These are phyloP conservation scores for Sisor rabdophorus DNA, from an alignment of 2,113 vertebrate genomes.

Conservation along the genomic window DNA sequence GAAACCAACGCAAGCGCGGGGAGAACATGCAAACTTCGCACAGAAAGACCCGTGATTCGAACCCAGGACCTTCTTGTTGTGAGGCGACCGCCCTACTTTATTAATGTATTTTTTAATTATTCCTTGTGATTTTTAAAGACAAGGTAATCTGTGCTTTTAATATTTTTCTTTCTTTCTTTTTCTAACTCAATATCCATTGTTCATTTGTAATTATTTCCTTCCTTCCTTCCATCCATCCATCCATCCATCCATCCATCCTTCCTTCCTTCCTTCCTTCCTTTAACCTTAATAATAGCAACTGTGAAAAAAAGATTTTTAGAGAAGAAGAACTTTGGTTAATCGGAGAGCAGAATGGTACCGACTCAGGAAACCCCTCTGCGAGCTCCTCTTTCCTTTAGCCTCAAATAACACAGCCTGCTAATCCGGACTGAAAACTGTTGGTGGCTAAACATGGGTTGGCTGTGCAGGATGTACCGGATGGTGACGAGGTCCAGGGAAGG, in stretches of 20 bases:
- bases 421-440: constrained; percentile 60
- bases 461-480: constrained; percentile 58
- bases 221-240: neutral
- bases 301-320: too few relatives aligned
- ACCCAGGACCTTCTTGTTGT: too few relatives aligned
- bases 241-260: too few relatives aligned
- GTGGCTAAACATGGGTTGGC: constrained; percentile 53
- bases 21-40: too few relatives aligned
- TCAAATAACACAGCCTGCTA: constrained; percentile 49
- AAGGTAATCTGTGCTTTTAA: neutral
- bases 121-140: neutral
- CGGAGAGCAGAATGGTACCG: constrained; percentile 26
- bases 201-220: neutral
- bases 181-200: neutral
- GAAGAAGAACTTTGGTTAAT: too few relatives aligned
- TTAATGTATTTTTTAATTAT: neutral
- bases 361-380: constrained; percentile 48
- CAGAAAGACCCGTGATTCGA: too few relatives aligned
- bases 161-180: neutral
- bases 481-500: constrained; percentile 59
- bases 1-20: too few relatives aligned
- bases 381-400: constrained; percentile 39
- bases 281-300: too few relatives aligned
- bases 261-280: too few relatives aligned
- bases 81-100: too few relatives aligned